These are phyloP conservation scores for Onychostruthus taczanowskii DNA, from an alignment of 2,113 vertebrate species.

Conservation along the genomic window DNA sequence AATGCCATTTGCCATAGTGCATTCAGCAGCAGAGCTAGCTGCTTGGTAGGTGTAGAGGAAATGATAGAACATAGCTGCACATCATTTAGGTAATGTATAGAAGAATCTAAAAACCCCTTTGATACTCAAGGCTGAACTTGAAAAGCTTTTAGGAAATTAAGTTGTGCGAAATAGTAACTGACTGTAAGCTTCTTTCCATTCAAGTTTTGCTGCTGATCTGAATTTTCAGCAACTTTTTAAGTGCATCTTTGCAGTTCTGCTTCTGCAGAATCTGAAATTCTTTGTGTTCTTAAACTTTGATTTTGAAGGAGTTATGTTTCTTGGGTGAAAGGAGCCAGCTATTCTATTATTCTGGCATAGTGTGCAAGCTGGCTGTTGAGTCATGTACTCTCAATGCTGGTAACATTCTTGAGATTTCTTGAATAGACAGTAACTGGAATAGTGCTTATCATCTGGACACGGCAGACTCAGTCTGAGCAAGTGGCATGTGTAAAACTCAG, in stretches of 20 bases:
- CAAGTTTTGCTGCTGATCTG: neutral
- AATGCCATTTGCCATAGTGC: neutral
- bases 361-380: neutral
- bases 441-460: neutral
- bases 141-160: neutral
- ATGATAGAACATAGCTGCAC: neutral
- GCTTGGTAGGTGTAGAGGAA: neutral
- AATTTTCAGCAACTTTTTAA: neutral
- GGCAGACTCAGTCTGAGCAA: fast-evolving
- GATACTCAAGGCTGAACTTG: neutral
- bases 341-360: neutral
- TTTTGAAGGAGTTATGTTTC: neutral
- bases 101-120: neutral
- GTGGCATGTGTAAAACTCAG: neutral
- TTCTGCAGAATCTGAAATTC: neutral
- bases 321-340: neutral
- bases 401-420: neutral
- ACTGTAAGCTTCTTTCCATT: neutral
- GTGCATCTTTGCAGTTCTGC: neutral
- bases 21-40: neutral
- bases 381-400: neutral
- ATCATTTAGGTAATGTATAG: neutral
- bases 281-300: neutral
- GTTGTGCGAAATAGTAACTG: neutral
- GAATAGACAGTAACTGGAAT: neutral